Conservation (phyloP, 1,140 invertebrate genomes). For the Bactericera cockerelli region DNA sequence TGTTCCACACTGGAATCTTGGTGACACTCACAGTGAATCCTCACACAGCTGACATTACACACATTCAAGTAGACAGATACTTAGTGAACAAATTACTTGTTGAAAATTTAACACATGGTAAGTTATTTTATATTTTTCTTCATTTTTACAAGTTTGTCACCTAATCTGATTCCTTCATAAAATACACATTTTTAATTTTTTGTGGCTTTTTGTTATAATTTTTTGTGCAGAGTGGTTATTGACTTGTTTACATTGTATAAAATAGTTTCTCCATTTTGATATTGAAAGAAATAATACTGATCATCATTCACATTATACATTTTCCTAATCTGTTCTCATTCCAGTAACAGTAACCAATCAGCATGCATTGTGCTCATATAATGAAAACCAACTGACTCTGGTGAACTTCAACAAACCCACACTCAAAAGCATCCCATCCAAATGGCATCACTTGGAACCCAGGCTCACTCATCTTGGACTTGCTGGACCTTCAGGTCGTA, state of each 20-base stretch:
- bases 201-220: no score
- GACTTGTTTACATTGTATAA: no score
- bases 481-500: slow-evolving; percentile 41
- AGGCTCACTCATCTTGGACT: slow-evolving; percentile 39
- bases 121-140: no score
- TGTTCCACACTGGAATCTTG: slow-evolving; percentile 50
- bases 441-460: slow-evolving; percentile 43
- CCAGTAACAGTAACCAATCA: slow-evolving; percentile 45
- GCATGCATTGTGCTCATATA: slow-evolving; percentile 46
- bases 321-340: slow-evolving; percentile 21
- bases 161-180: no score
- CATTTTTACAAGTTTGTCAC: no score
- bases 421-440: slow-evolving; percentile 31
- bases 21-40: slow-evolving; percentile 45
- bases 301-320: no score
- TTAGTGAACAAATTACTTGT: slow-evolving; percentile 49
- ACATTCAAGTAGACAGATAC: slow-evolving; percentile 58
- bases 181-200: no score
- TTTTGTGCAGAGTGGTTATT: no score
- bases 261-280: no score
- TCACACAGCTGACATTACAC: slow-evolving; percentile 45
- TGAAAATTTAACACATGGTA: slow-evolving; percentile 56
- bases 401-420: slow-evolving; percentile 43
- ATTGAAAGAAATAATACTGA: no score
- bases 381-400: slow-evolving; percentile 47